Base-by-base conservation (phyloP, 2,797 vertebrate species). In the Parotocinclus haroldoi region DNA sequence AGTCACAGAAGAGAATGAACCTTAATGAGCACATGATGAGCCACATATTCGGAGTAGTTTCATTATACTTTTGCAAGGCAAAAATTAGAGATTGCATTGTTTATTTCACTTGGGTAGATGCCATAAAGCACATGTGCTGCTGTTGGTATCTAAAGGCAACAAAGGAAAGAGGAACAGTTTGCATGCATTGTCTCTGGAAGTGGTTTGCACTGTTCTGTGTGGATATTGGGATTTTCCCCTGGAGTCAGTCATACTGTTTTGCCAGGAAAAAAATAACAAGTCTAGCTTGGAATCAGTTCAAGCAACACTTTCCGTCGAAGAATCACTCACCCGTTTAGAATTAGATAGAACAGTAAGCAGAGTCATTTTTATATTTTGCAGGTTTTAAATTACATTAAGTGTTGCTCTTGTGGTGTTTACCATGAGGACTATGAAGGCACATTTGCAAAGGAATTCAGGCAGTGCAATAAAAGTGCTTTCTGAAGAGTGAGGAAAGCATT, bases 401-500 rank as follows among this genome's bases (percentile, higher is more conserved):
- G 44, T 52, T 14, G 14, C 27, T 13, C 16, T 60, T 45, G 2
- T 2, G 27, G 27, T 27, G 27, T 16, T 18, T 37, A 9, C 7
- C 4, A 17, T 19, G 39, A 39, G 0, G 18, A 27, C 13, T 44
- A 55, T 58, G 11, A 62, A 14, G 19, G 60, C 58, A 45, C n/a
- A 45, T 63, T 57, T 52, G 45, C 2, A 3, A 37, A 58, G 51
- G 44, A 9, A 36, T 54, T 10, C 10, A n/a, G n/a, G 17, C 56
- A 39, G 61, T 46, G 27, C 27, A 27, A 61, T 27, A 50, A 27
- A 57, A 1, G 37, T 52, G 51, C 38, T n/a, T 61, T 58, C 16
- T 65, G 76, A 75, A 81, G 81, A 12, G 13, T 13, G 68, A 82
- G 75, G 69, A 48, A 69, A 66, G 81, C 79, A 81, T 27, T 84